These are phyloP conservation scores for Platysternon megacephalum DNA, from an alignment of 2,113 vertebrate species.

Conservation along the genomic window DNA sequence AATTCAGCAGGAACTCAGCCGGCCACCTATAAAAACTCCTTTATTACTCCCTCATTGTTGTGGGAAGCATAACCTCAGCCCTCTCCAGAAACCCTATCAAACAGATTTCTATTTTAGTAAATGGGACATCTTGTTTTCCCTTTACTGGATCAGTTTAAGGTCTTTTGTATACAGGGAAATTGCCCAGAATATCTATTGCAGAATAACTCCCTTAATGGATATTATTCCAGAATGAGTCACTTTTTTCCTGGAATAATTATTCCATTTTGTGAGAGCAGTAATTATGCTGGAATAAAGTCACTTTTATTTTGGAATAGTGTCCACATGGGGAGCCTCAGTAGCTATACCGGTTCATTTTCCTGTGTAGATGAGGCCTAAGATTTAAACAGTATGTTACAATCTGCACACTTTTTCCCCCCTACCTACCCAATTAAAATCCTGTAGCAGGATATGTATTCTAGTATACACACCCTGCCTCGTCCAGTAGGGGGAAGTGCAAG, in stretches of 20 bases:
- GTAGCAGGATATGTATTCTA: neutral
- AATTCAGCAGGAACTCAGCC: neutral
- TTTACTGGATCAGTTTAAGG: neutral
- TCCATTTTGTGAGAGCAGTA: neutral
- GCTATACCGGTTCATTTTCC: neutral
- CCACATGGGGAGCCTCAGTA: neutral
- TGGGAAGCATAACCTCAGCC: neutral
- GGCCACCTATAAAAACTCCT: neutral
- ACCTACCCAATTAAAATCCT: neutral
- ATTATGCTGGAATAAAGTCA: neutral
- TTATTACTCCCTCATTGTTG: neutral
- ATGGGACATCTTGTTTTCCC: neutral
- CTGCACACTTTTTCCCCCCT: neutral
- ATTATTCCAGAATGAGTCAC: neutral
- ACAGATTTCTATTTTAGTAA: neutral
- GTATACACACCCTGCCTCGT: neutral
- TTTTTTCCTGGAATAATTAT: neutral
- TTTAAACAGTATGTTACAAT: neutral
- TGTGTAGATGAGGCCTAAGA: neutral
- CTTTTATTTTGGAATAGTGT: neutral
- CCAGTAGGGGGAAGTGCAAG: neutral
- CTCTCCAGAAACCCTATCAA: neutral
- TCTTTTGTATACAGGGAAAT: neutral
- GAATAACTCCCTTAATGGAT: neutral
- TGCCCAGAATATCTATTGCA: neutral